Evolutionary conservation across 2,797 vertebrate species (phyloP), one percentile per base, ranked within the genome.

Genomic region (Semaprochilodus insignis): DNA sequence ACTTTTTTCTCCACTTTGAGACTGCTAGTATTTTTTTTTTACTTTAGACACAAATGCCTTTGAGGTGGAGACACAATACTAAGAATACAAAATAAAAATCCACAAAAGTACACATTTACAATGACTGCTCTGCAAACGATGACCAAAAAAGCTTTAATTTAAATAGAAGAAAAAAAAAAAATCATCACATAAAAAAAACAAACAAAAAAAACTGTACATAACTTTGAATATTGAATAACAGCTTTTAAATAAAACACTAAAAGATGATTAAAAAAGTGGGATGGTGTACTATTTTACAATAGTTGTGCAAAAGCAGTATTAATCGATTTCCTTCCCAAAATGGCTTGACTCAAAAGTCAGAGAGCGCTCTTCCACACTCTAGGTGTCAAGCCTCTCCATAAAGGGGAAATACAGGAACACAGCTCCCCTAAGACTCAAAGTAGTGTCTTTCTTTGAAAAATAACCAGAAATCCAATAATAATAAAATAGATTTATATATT

Each of bases 61-160:
- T 19, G 6, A 17, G 6, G 3, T 5, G 4, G 5, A 27, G 21
- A 15, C n/a, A 62, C 6, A 31, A 65, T 5, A 6, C 2, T 15
- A 19, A 59, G 0, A 59, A 59, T 0, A n/a, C 40, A 44, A 44
- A 6, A 40, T 40, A 59, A 34, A 76, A 31, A 3, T 31, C n/a
- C n/a, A 89, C 71, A 0, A 87, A 89, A 82, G 7, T 69, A 88
- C 78, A 74, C 76, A 55, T 21, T 80, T 72, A 87, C 75, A 85
- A 87, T 73, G 44, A 81, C 75, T 74, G 23, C 88, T 91, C 90
- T 90, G 91, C 91, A 94, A 95, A 94, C 90, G 85, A 94, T 91
- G 92, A 95, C 93, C 92, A 92, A 92, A 95, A 86, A 95, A 91
- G 89, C 93, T 95, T 96, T 95, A 95, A 95, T 96, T 96, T 95